These are phyloP conservation scores for Drosophila paucipuncta DNA, from an alignment of 2,888 invertebrate species.

Conservation along the genomic window DNA sequence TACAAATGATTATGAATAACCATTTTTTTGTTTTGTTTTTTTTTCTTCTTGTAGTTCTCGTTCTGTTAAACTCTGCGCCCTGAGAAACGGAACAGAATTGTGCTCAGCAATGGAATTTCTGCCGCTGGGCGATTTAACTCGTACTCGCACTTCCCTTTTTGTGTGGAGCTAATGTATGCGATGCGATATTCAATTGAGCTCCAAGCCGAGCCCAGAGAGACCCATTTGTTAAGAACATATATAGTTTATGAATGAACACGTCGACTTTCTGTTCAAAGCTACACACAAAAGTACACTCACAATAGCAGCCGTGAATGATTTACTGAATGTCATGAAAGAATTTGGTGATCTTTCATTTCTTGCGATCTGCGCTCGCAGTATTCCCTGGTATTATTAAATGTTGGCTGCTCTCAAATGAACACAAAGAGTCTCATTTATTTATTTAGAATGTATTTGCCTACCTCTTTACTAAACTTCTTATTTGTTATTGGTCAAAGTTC, in stretches of 20 bases:
- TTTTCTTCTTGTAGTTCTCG: constrained; percentile 13
- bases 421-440: background rate
- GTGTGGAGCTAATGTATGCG: constrained; percentile 30
- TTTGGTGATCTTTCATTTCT: no score
- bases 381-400: background rate
- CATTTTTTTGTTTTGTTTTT: constrained; percentile 44
- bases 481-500: background rate
- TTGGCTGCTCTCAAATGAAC: background rate
- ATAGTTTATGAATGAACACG: constrained; percentile 49
- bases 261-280: background rate
- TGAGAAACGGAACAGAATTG: constrained; percentile 59
- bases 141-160: constrained; percentile 40
- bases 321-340: background rate
- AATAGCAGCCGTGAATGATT: background rate
- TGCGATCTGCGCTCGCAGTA: background rate
- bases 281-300: background rate
- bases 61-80: constrained; percentile 36
- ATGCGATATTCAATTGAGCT: constrained; percentile 28
- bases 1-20: constrained; percentile 80
- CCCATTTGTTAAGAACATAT: constrained; percentile 38
- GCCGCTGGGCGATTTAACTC: constrained; percentile 53
- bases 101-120: constrained; percentile 52
- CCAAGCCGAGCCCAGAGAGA: background rate
- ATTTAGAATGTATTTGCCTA: background rate
- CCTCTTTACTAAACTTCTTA: background rate